A percentile compares a stretch with the other conserved stretches of the same genome.
Conservation (phyloP, 2,888 invertebrate genomes). For the Ophraella communa region DNA sequence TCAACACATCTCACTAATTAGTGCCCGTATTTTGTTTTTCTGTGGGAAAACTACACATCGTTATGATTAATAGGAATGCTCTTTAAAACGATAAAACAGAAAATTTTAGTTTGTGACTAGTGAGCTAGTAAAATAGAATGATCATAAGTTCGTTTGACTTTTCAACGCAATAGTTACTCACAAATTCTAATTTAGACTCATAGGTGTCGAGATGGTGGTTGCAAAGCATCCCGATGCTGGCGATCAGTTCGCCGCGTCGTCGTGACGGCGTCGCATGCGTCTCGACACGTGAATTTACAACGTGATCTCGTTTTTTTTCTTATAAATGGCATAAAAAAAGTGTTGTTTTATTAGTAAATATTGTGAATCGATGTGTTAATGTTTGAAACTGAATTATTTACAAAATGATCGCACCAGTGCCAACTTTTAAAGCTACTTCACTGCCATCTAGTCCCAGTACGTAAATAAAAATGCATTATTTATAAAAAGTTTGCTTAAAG, state of each 20-base stretch:
- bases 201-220: constrained; percentile 47
- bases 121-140: too few species aligned
- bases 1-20: too few species aligned
- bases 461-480: constrained; percentile 19
- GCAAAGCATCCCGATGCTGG: constrained; percentile 40
- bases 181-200: constrained; percentile 53
- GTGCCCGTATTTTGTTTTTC: too few species aligned
- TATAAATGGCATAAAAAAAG: neutral
- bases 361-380: neutral
- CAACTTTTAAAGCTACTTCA: constrained; percentile 84
- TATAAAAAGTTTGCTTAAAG: neutral
- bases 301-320: constrained; percentile 16
- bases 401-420: constrained; percentile 58
- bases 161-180: too few species aligned
- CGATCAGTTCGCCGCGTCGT: constrained; percentile 38
- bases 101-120: too few species aligned
- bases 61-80: too few species aligned
- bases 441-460: constrained; percentile 69
- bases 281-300: constrained; percentile 25
- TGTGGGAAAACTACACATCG: too few species aligned
- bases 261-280: constrained; percentile 35
- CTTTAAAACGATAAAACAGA: too few species aligned
- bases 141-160: too few species aligned
- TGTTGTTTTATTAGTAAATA: neutral
- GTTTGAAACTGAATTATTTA: constrained; percentile 7